Evolutionary conservation across 2,888 invertebrate species (phyloP).

Genomic region (Apeira syringaria): DNA sequence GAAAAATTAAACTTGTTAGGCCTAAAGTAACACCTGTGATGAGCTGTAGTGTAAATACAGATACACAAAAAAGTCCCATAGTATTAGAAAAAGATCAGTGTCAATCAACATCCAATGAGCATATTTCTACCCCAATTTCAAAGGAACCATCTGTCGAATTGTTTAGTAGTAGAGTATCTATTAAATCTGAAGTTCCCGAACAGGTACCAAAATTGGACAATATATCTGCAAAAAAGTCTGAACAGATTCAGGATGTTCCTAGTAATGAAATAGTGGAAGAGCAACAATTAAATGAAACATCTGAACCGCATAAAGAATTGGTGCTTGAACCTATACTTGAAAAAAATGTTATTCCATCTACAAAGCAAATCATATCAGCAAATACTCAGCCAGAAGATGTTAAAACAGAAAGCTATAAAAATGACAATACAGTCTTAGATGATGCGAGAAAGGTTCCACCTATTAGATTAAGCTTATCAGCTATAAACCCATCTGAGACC

Average conservation of each 20-base stretch:
- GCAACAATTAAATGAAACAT: too few species aligned
- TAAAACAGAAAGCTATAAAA: not conserved
- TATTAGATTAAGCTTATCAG: conserved; percentile 21
- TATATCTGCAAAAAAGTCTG: conserved; percentile 1
- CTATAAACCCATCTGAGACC: conserved; percentile 20
- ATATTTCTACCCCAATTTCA: conserved; percentile 35
- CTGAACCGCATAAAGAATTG: too few species aligned
- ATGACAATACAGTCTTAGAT: not conserved
- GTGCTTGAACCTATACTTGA: too few species aligned
- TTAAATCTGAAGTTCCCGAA: conserved; percentile 30
- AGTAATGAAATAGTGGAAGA: not conserved
- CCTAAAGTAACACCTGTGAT: conserved; percentile 58
- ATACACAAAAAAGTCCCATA: conserved; percentile 34
- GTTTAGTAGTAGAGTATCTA: conserved; percentile 39
- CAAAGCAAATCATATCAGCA: not conserved
- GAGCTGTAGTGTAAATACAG: conserved; percentile 44
- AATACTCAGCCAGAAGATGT: conserved; percentile 6
- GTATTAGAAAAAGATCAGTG: conserved; percentile 52
- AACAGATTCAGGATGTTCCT: not conserved
- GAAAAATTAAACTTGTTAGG: conserved; percentile 77
- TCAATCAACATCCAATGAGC: conserved; percentile 66
- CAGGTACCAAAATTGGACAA: conserved; percentile 2
- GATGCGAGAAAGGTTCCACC: conserved; percentile 21
- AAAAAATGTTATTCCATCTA: too few species aligned
- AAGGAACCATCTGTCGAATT: conserved; percentile 36